phyloP scores from a whole-genome alignment of 2,113 vertebrate species.

The Barnardius zonarius region DNA sequence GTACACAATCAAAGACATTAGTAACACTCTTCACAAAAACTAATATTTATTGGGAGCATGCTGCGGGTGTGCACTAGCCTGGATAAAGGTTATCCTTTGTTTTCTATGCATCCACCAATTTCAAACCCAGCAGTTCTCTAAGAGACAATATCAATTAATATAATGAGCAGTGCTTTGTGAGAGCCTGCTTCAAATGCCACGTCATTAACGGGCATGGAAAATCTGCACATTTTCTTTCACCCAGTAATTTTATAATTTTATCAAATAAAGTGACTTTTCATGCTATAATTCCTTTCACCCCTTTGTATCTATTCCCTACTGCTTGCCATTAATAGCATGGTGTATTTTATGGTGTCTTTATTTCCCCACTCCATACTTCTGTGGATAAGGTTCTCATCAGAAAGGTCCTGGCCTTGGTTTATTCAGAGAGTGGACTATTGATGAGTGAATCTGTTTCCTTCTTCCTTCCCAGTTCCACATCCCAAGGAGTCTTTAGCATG shows the following conservation, averaged over 20 bases:
- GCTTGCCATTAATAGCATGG: background rate
- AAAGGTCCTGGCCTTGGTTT: background rate
- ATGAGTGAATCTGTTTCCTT: background rate
- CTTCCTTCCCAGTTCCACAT: background rate
- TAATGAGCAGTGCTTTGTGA: background rate
- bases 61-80: background rate
- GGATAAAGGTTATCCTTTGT: slow-evolving; percentile 16
- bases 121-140: background rate
- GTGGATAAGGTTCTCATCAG: background rate
- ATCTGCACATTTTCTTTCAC: slow-evolving; percentile 24
- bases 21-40: background rate
- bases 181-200: slow-evolving; percentile 5
- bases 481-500: background rate
- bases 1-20: background rate
- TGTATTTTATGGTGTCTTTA: background rate
- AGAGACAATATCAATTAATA: slow-evolving; percentile 27
- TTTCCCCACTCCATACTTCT: background rate
- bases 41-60: background rate
- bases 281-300: background rate
- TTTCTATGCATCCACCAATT: background rate
- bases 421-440: background rate
- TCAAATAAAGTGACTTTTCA: background rate
- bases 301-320: background rate
- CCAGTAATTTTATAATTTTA: slow-evolving; percentile 15
- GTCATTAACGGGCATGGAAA: slow-evolving; percentile 30